Conservation (phyloP, 2,888 invertebrate genomes). For the Germaria angustata region DNA sequence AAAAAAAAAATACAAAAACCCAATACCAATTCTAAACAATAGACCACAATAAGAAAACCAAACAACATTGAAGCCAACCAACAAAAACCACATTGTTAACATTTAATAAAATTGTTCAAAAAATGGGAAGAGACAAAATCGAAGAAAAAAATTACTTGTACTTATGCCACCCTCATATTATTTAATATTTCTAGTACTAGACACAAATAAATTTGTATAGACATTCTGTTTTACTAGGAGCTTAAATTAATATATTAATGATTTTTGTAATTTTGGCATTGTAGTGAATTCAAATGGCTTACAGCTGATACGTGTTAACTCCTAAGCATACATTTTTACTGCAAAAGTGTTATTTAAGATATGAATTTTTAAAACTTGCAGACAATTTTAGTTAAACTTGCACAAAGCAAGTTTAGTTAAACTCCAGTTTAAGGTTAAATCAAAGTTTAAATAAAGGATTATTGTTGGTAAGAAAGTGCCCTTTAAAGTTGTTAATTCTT, state of each 20-base stretch:
- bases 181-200: conserved; percentile 23
- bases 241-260: not conserved
- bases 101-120: conserved; percentile 56
- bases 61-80: conserved; percentile 1
- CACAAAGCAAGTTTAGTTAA: no score
- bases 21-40: conserved; percentile 54
- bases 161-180: conserved; percentile 48
- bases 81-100: conserved; percentile 62
- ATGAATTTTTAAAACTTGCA: no score
- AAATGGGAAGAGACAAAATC: conserved; percentile 66
- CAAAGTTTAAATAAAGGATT: no score
- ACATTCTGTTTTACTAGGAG: not conserved
- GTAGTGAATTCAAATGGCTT: not conserved
- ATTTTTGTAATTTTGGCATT: not conserved
- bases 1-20: conserved; percentile 13
- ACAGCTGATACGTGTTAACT: not conserved
- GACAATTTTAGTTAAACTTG: no score
- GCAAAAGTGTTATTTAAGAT: no score
- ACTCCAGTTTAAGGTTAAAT: no score
- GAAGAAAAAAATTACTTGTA: conserved; percentile 16
- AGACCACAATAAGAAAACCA: conserved; percentile 46
- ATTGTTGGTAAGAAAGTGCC: no score
- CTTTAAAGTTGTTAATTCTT: no score
- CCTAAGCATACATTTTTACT: no score
- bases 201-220: conserved; percentile 9